These are phyloP conservation scores for Canis aureus DNA, from an alignment of 2,113 vertebrate genomes.

Conservation along the genomic window DNA sequence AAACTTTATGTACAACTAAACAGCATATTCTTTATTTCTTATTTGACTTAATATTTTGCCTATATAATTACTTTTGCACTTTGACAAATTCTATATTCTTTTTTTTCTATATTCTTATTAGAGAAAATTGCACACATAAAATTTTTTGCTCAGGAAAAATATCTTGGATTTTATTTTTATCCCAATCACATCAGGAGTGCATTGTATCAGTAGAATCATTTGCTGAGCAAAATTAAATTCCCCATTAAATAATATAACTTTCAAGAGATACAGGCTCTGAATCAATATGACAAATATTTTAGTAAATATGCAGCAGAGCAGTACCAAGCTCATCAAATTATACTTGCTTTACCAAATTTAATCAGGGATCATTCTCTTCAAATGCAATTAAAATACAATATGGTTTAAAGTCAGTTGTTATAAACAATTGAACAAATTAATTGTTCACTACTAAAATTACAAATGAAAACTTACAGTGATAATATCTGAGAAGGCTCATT, in stretches of 20 bases:
- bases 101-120: slow-evolving; percentile 20
- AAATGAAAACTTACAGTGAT: slow-evolving; percentile 91
- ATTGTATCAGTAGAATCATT: slow-evolving; percentile 20
- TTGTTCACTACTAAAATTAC: slow-evolving; percentile 1
- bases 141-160: slow-evolving; percentile 32
- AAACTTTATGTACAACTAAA: not conserved
- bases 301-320: not conserved
- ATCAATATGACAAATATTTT: slow-evolving; percentile 49
- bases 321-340: not conserved
- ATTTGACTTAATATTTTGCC: not conserved
- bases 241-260: slow-evolving; percentile 48
- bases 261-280: slow-evolving; percentile 36
- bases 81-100: slow-evolving; percentile 45
- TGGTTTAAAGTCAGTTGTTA: slow-evolving; percentile 22
- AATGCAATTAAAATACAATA: slow-evolving; percentile 49
- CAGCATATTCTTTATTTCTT: not conserved
- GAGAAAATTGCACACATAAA: not conserved
- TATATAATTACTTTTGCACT: slow-evolving; percentile 15
- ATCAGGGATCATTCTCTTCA: not conserved
- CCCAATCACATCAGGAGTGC: not conserved
- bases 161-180: not conserved
- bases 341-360: slow-evolving; percentile 15
- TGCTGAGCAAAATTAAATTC: slow-evolving; percentile 38
- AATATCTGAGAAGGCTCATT: slow-evolving; percentile 96
- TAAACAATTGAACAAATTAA: not conserved